Evolutionary conservation across 1,140 invertebrate genomes (phyloP), one percentile per base, ranked within the genome.

Genomic region (Solen grandis): DNA sequence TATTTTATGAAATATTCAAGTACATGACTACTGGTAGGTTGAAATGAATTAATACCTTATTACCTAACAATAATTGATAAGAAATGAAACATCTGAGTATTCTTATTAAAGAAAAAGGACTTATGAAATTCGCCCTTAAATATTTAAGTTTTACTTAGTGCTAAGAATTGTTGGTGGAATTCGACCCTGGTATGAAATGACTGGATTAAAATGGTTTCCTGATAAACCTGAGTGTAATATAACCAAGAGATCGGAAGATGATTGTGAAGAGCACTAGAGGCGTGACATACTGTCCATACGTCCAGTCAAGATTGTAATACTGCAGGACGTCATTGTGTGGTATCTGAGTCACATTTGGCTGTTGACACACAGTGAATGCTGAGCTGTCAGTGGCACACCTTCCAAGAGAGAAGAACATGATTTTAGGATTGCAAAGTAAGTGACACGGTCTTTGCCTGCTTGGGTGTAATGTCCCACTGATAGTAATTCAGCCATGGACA

Each of bases 241-340:
- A 88, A 13, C 86, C 86, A 22, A 78, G 68, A n/a, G 84, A 19
- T 41, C 85, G 65, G 41, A 85, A 86, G 8, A 80, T 22, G n/a
- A 78, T 36, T 13, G 85, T 82, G 69, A 84, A 88, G 4, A 77
- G 29, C 50, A 86, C 77, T 14, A 88, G 50, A 0, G 87, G 87
- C 35, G 83, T 38, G 33, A 86, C 57, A 54, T 88, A 86, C 16
- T 82, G 29, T 81, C 83, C 83, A 62, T 72, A 86, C 14, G 78
- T 33, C 50, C 46, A 73, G 25, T 83, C 57, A 16, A 88, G 70
- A 4, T 55, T 33, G 60, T 84, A 85, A 38, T 69, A 84, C 2
- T 77, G 22, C 13, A 84, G 70, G 19, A 86, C 79, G 13, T 86
- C 81, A 0, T 83, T 27, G 54, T 82, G 77, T 13, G 83, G 75